Conservation (phyloP, 2,797 vertebrate genomes). For the Odontamblyopus lacepedii region DNA sequence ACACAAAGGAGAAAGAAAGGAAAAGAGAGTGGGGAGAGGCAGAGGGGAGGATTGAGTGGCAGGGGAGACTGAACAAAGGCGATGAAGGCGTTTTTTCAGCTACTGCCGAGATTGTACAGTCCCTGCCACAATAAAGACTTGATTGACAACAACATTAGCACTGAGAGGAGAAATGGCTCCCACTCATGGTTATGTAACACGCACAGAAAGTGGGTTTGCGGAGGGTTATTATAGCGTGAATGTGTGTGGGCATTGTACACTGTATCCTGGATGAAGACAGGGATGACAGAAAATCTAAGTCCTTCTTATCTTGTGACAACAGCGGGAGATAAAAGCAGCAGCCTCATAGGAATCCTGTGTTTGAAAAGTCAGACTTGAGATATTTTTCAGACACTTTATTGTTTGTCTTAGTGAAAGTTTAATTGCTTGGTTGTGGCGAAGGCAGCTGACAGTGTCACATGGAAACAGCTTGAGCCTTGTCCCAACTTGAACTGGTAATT, state of each 20-base stretch:
- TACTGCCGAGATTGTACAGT: conserved; percentile 63
- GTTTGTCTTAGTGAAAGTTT: conserved; percentile 57
- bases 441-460: conserved; percentile 54
- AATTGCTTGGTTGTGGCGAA: conserved; percentile 51
- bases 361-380: conserved; percentile 40
- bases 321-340: conserved; percentile 53
- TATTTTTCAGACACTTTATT: conserved; percentile 41
- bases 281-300: conserved; percentile 56
- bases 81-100: conserved; percentile 64
- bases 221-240: conserved; percentile 35
- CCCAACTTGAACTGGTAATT: conserved; percentile 57
- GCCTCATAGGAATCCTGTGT: conserved; percentile 49
- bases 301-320: conserved; percentile 56
- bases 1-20: conserved; percentile 44
- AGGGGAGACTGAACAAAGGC: conserved; percentile 54
- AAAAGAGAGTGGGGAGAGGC: conserved; percentile 35
- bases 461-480: conserved; percentile 40
- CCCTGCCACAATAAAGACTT: conserved; percentile 68
- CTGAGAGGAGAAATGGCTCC: conserved; percentile 67
- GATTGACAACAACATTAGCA: conserved; percentile 77
- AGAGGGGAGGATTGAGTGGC: conserved; percentile 52
- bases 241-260: conserved; percentile 26
- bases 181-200: conserved; percentile 72
- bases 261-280: conserved; percentile 52
- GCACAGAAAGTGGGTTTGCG: conserved; percentile 54